These are phyloP conservation scores for Orchesella flavescens DNA, from an alignment of 2,888 invertebrate genomes.

Conservation along the genomic window DNA sequence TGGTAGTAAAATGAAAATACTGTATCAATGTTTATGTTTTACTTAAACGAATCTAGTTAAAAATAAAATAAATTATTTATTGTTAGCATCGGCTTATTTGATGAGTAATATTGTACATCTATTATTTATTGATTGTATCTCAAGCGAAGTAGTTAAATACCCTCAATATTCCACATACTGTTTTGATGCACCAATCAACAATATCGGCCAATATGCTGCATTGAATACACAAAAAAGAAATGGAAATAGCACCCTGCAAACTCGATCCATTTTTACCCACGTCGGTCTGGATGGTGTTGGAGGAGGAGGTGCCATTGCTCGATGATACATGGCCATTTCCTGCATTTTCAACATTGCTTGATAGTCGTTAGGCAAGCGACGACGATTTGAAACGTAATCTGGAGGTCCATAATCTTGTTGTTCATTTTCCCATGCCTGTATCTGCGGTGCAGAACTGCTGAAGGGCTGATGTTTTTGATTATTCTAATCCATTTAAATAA, in stretches of 20 bases:
- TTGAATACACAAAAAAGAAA: slow-evolving; percentile 85
- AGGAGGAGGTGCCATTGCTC: slow-evolving; percentile 1
- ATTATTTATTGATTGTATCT: neutral
- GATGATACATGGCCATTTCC: slow-evolving; percentile 3
- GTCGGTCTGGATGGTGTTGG: slow-evolving; percentile 72
- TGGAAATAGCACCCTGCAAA: slow-evolving; percentile 85
- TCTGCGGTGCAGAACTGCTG: slow-evolving; percentile 29
- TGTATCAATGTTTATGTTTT: neutral
- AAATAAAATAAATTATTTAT: neutral
- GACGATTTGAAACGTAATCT: neutral
- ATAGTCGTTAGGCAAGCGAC: slow-evolving; percentile 5
- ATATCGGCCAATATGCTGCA: slow-evolving; percentile 85
- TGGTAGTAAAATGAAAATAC: neutral
- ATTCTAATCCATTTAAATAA: too few species aligned
- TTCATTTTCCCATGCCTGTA: slow-evolving; percentile 37
- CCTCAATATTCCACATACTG: slow-evolving; percentile 27
- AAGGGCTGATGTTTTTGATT: neutral
- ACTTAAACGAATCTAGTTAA: neutral
- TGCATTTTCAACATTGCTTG: slow-evolving; percentile 5
- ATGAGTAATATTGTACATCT: neutral
- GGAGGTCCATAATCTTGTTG: slow-evolving; percentile 11
- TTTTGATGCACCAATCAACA: slow-evolving; percentile 73
- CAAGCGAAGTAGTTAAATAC: neutral
- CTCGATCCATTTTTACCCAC: slow-evolving; percentile 85
- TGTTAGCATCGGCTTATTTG: neutral